phyloP scores from a whole-genome alignment of 2,888 invertebrate species.

The Acrocera orbiculus region DNA sequence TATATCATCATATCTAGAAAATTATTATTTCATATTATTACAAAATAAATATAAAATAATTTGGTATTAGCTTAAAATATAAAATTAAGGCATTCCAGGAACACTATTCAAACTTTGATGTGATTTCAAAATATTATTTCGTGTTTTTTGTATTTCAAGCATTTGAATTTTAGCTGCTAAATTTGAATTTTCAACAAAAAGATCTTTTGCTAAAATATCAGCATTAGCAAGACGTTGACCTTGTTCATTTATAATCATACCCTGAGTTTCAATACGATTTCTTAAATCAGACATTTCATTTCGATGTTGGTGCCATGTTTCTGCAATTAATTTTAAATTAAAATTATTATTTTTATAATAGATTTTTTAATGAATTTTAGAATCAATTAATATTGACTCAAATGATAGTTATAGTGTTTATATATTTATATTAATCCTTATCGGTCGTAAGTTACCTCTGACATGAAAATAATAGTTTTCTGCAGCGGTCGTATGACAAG shows the following conservation, averaged over 20 bases:
- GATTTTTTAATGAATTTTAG: too few species aligned
- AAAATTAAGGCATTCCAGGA: slow-evolving; percentile 19
- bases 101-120: slow-evolving; percentile 21
- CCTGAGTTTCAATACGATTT: slow-evolving; percentile 33
- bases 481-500: too few species aligned
- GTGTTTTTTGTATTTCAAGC: slow-evolving; percentile 27
- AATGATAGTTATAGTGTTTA: too few species aligned
- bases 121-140: slow-evolving; percentile 27
- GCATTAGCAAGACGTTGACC: slow-evolving; percentile 51
- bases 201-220: slow-evolving; percentile 61
- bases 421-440: too few species aligned
- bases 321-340: slow-evolving; percentile 13
- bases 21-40: too few species aligned
- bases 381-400: too few species aligned
- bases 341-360: neutral
- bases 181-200: slow-evolving; percentile 72
- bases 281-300: slow-evolving; percentile 32
- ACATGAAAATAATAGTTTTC: too few species aligned
- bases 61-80: neutral
- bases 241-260: slow-evolving; percentile 34
- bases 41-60: too few species aligned
- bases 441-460: too few species aligned
- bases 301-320: slow-evolving; percentile 32
- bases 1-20: too few species aligned
- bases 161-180: slow-evolving; percentile 41